Evolutionary conservation across 2,113 vertebrate genomes (phyloP).

Genomic region (Pseudopipra pipra): DNA sequence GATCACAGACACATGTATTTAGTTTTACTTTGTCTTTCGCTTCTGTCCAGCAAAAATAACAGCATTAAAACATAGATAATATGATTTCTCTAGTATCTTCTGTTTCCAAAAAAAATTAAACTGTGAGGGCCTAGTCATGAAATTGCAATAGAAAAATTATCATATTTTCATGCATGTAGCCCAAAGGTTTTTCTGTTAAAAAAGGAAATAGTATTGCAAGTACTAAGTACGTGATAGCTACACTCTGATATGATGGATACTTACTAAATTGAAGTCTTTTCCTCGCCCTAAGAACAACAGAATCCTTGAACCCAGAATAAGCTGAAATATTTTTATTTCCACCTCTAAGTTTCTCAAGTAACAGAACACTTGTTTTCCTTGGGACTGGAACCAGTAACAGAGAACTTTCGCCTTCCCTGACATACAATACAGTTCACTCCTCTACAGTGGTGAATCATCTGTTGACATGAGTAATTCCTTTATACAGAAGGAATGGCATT

Average conservation of each 20-base stretch:
- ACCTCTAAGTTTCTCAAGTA: neutral
- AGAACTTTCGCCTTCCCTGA: neutral
- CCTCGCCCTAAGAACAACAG: rapidly evolving
- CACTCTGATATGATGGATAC: neutral
- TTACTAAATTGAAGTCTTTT: neutral
- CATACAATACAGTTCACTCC: neutral
- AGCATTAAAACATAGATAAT: neutral
- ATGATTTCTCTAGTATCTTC: neutral
- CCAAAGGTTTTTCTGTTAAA: neutral
- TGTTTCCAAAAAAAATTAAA: neutral
- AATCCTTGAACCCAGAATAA: neutral
- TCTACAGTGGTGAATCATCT: neutral
- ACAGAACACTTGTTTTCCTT: neutral
- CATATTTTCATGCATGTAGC: neutral
- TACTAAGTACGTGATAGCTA: neutral
- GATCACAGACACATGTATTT: neutral
- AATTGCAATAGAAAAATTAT: neutral
- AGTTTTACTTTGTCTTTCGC: neutral
- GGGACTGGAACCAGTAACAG: neutral
- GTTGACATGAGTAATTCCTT: neutral
- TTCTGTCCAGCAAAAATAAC: neutral
- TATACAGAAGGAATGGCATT: neutral
- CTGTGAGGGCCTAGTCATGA: neutral
- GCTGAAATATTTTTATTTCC: neutral
- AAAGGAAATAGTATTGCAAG: neutral